These are phyloP conservation scores for Trachelus iudaicus DNA, from an alignment of 2,888 invertebrate genomes.

Conservation along the genomic window DNA sequence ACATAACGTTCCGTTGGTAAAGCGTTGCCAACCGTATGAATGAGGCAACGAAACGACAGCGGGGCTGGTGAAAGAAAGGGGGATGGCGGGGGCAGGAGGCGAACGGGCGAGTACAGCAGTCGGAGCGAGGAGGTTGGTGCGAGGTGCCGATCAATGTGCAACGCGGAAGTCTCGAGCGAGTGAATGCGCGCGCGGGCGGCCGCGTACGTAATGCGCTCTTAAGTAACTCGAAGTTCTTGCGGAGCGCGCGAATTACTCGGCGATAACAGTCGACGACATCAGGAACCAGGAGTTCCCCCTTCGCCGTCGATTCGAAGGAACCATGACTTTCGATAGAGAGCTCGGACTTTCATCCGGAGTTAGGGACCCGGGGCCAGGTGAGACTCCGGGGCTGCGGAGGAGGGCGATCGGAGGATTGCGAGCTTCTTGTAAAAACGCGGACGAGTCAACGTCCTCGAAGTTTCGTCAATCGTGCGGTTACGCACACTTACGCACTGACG, in stretches of 20 bases:
- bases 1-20: conserved; percentile 48
- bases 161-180: conserved; percentile 49
- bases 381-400: neutral
- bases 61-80: conserved; percentile 32
- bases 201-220: conserved; percentile 50
- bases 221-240: conserved; percentile 31
- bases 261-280: neutral
- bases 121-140: conserved; percentile 24
- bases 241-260: neutral
- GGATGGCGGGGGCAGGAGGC: neutral
- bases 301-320: neutral
- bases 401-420: neutral
- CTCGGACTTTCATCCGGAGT: neutral
- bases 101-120: neutral
- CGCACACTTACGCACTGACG: neutral
- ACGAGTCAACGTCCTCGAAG: neutral
- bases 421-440: neutral
- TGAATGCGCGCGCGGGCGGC: conserved; percentile 42
- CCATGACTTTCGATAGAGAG: neutral
- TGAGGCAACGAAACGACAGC: conserved; percentile 26
- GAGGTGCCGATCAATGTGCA: conserved; percentile 44
- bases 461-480: neutral
- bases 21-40: conserved; percentile 40
- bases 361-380: neutral
- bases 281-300: neutral